phyloP scores from a whole-genome alignment of 2,888 invertebrate genomes.

The Metopia argyrocephala region DNA sequence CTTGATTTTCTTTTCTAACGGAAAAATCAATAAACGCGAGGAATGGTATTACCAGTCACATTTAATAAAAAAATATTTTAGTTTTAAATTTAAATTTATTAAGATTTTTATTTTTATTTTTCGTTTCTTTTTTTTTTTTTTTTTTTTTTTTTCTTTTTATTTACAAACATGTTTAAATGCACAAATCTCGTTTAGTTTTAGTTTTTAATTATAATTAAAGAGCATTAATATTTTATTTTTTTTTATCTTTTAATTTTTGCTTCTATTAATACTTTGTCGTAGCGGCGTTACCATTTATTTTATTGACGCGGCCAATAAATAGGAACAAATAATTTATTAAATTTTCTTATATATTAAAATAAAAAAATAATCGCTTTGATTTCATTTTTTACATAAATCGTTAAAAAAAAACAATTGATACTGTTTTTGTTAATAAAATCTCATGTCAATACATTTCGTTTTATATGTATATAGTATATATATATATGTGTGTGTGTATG shows the following conservation, averaged over 20 bases:
- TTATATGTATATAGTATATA: not conserved
- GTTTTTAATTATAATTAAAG: not conserved
- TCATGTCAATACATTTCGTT: slow-evolving; percentile 12
- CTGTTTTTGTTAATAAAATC: slow-evolving; percentile 44
- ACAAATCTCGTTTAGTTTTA: slow-evolving; percentile 66
- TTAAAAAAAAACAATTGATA: slow-evolving; percentile 25
- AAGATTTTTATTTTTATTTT: slow-evolving; percentile 48
- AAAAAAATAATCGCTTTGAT: slow-evolving; percentile 31
- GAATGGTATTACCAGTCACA: slow-evolving; percentile 54
- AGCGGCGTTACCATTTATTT: slow-evolving; percentile 59
- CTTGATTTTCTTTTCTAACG: too few species aligned
- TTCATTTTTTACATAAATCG: slow-evolving; percentile 32
- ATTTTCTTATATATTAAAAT: slow-evolving; percentile 64
- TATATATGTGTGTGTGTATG: too few species aligned
- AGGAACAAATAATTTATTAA: slow-evolving; percentile 75
- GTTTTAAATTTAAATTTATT: slow-evolving; percentile 21
- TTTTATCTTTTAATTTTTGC: slow-evolving; percentile 29
- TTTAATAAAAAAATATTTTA: not conserved
- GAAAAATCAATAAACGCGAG: slow-evolving; percentile 43
- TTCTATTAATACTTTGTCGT: slow-evolving; percentile 60
- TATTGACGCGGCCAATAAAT: slow-evolving; percentile 72
- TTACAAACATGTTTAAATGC: slow-evolving; percentile 70
- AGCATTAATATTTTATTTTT: not conserved
- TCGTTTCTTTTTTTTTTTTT: slow-evolving; percentile 67
- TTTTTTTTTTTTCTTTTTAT: slow-evolving; percentile 67